These are phyloP conservation scores for Myodes glareolus DNA, from an alignment of 2,113 vertebrate species.

Conservation along the genomic window DNA sequence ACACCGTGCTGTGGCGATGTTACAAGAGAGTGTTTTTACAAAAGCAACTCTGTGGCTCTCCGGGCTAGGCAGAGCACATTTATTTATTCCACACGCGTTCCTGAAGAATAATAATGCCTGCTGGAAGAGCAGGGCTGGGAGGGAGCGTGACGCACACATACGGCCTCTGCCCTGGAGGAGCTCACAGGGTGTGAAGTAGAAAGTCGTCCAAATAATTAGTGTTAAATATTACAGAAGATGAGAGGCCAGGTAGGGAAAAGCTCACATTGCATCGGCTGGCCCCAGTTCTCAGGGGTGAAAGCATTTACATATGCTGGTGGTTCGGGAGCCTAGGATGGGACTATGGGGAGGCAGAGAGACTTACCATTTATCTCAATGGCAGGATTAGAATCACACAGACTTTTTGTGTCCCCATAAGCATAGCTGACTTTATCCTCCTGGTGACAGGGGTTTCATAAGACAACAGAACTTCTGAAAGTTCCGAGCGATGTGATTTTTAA, in stretches of 20 bases:
- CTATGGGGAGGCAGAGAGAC: background rate
- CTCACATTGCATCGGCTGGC: background rate
- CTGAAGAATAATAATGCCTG: background rate
- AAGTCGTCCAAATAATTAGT: background rate
- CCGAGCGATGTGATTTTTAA: background rate
- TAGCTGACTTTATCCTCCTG: background rate
- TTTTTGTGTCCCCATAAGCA: background rate
- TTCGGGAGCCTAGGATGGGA: background rate
- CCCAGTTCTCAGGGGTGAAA: background rate
- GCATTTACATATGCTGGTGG: background rate
- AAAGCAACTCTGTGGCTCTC: background rate
- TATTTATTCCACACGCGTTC: slow-evolving; percentile 22
- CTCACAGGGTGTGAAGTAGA: background rate
- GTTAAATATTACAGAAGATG: background rate
- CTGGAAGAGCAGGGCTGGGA: background rate
- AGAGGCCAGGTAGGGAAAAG: background rate
- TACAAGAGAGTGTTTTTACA: slow-evolving; percentile 35
- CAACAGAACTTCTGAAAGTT: background rate
- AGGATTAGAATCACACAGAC: background rate
- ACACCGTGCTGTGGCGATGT: background rate
- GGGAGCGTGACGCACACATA: background rate
- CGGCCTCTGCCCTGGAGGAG: background rate
- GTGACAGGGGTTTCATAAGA: background rate
- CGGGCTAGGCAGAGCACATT: background rate
- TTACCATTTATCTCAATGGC: background rate